Evolutionary conservation across 2,888 invertebrate species (phyloP), one percentile per base, ranked within the genome.

Genomic region (Plebejus argus): DNA sequence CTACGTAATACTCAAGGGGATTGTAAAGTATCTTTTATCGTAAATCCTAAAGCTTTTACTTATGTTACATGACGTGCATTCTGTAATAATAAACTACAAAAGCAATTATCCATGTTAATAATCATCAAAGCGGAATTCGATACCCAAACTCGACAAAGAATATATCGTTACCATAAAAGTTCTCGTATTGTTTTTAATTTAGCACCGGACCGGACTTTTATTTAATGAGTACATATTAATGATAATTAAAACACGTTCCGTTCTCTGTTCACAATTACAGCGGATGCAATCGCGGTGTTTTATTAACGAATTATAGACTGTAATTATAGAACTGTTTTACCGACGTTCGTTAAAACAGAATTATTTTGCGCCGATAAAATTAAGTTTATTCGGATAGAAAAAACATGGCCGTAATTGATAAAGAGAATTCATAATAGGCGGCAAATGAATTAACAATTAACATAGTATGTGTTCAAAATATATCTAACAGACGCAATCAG

Each of bases 201-300:
- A 66, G 15, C 66, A 66, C 66, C 28, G 66, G 39, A 66, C 28
- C 5, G 20, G 18, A 20, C 15, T 20, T 66, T 66, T 28, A 66
- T 66, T 66, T 66, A 66, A 66, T 28, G 66, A 66, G 66, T 28
- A 66, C 66, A 66, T 66, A 66, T 71, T 71, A 71, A 71, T 71
- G 71, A 71, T 71, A 39, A 71, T 71, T 71, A 71, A 71, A 71
- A 39, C 39, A 71, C 66, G 66, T 66, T 66, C 66, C 12, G 66
- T 61, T n/a, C 28, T 28, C 66, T 66, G 66, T 66, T 66, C 66
- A 66, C 66, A 66, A 66, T 66, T 39, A 39, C 71, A 71, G 56
- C 23, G 23, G 56, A 56, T 6, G 18, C 53, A 58, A 56, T 56
- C 58, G 35, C 5, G 3, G 23, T 53, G 33, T 28, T 76, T 76